Percentiles rank a stretch among this genome's conserved stretches.
These are phyloP conservation scores for Cossypha caffra DNA, from an alignment of 2,797 vertebrate species.

Conservation along the genomic window DNA sequence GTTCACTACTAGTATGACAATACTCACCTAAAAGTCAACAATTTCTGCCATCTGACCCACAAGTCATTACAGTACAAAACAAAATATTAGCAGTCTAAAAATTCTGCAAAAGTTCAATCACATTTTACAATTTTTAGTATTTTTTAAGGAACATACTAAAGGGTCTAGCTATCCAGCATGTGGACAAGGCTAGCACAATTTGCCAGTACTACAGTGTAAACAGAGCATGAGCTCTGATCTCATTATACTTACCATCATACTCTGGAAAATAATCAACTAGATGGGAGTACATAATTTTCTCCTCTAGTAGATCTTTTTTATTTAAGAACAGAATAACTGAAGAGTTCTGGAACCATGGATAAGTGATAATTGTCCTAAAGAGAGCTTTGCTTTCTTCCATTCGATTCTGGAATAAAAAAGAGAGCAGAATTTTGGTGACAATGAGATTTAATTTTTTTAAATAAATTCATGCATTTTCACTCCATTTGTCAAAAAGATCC, in stretches of 20 bases:
- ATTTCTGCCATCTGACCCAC: not conserved
- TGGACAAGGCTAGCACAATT: not conserved
- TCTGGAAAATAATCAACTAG: conserved; percentile 88
- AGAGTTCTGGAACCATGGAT: conserved; percentile 89
- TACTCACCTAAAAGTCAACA: not conserved
- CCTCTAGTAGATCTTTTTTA: conserved; percentile 88
- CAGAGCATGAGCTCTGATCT: not conserved
- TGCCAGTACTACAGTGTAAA: not conserved
- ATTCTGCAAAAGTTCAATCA: not conserved
- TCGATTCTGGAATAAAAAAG: conserved; percentile 80
- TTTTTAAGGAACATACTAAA: not conserved
- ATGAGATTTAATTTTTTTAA: not conserved
- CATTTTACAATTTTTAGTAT: not conserved
- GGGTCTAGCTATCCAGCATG: not conserved
- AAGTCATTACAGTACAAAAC: not conserved
- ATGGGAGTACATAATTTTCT: conserved; percentile 89
- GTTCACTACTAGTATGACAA: not conserved
- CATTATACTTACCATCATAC: conserved; percentile 82
- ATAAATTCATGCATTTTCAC: not conserved
- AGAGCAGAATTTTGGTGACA: not conserved
- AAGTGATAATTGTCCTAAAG: conserved; percentile 89
- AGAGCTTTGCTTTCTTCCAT: conserved; percentile 90
- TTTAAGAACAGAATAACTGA: conserved; percentile 89
- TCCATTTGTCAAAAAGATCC: not conserved
- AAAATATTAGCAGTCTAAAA: not conserved